A percentile compares a stretch with the other conserved stretches of the same genome.
These are phyloP conservation scores for Accipiter cooperii DNA, from an alignment of 2,113 vertebrate species.

Conservation along the genomic window DNA sequence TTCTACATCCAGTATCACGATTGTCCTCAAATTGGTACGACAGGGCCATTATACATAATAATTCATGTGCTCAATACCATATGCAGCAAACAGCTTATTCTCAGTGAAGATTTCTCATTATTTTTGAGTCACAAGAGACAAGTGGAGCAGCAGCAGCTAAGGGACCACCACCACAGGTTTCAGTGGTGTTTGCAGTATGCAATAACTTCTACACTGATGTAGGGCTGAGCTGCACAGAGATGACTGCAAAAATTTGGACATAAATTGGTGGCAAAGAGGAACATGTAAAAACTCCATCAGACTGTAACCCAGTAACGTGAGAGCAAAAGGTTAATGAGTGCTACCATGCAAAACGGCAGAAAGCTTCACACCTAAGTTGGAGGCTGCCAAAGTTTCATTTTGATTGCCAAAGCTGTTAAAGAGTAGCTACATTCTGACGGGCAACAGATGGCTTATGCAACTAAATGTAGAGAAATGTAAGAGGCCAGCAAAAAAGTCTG, in stretches of 20 bases:
- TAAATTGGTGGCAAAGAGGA: neutral
- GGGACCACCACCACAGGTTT: too few species aligned
- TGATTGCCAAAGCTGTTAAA: neutral
- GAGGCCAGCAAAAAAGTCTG: neutral
- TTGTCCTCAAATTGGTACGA: neutral
- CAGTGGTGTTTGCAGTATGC: neutral
- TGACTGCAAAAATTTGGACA: neutral
- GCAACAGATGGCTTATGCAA: conserved; percentile 19
- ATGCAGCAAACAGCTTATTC: neutral
- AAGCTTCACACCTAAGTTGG: neutral
- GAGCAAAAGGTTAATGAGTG: neutral
- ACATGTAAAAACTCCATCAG: neutral
- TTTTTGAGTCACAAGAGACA: neutral
- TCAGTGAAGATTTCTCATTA: neutral
- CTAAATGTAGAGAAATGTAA: neutral
- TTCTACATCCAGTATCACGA: neutral
- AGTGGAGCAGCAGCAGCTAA: neutral
- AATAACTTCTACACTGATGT: neutral
- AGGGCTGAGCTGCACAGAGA: neutral
- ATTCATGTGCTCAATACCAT: neutral
- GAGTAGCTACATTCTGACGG: neutral
- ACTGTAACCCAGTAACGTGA: neutral
- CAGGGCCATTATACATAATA: neutral
- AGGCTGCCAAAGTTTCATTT: neutral
- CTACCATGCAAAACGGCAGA: neutral